Base-by-base conservation (phyloP, 1,140 invertebrate genomes). In the Zaprionus gabonicus region DNA sequence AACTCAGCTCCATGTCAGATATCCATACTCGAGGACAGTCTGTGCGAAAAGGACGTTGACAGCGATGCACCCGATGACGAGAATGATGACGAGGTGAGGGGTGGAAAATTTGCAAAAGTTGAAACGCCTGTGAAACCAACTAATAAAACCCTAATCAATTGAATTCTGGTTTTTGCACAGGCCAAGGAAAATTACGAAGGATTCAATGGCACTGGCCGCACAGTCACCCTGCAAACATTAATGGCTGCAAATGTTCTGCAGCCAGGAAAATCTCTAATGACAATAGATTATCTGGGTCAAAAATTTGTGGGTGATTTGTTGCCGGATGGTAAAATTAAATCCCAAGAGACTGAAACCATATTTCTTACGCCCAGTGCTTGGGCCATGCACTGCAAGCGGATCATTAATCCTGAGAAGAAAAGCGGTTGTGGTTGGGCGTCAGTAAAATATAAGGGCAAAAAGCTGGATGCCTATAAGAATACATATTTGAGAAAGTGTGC, bases 341-440 rank as follows among this genome's bases (percentile, higher is more conserved):
- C 97, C 71, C 96, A 97, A 93, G 97, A 98, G 93, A 97, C 96
- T 58, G 96, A 97, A 92, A 96, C 97, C 73, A 95, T 97, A 81
- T 98, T 98, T 93, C 95, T 96, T 69, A 97, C 97, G n/a, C 97
- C 97, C 23, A 97, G 97, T 85, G 96, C 97, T 4, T 98, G 97
- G 97, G 97, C 97, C 0, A 97, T 97, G 85, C 96, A 97, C 91
- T 98, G 97, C 92, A 98, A 98, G 88, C 95, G 97, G 73, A 96
- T 98, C 56, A 96, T 98, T 20, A 98, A 98, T 93, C 97, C 97
- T 5, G 96, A 97, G 62, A 98, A 98, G 92, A 98, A 97, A 91
- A 97, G 97, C 38, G 97, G 97, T 1, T 98, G 97, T 94, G 97
- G 97, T 3, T 98, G 97, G 97, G 97, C 97, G 7, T 97, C 95